Evolutionary conservation across 23 tunicate species (phyloP).

Genomic region (Oikopleura dioica): DNA sequence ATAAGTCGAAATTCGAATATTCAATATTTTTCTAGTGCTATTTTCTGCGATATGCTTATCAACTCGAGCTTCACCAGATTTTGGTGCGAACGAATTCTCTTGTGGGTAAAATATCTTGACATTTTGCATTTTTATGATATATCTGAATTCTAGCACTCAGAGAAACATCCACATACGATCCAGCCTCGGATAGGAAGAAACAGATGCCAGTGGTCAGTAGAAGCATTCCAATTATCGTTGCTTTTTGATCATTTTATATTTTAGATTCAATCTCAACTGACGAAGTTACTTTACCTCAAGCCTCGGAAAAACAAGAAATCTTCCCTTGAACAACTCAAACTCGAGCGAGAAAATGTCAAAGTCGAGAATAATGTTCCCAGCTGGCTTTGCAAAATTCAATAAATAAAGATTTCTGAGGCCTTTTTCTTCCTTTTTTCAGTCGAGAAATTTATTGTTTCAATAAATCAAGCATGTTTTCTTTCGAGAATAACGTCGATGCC

Average conservation of each 20-base stretch:
- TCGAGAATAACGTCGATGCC: conserved; percentile 22
- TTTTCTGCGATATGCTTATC: not conserved
- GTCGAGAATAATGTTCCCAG: not conserved
- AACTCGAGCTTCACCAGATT: not conserved
- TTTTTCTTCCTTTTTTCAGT: no score
- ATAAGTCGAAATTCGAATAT: not conserved
- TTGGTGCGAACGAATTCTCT: not conserved
- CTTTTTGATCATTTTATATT: no score
- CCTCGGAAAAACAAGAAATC: not conserved
- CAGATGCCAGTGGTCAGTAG: no score
- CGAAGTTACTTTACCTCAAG: not conserved
- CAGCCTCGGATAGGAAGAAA: not conserved
- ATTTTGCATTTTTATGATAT: no score
- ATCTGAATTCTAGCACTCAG: no score
- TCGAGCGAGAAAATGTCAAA: not conserved
- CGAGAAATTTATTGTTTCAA: no score
- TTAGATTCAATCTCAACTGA: not conserved
- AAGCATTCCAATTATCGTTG: no score
- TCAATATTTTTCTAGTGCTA: not conserved
- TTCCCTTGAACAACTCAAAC: not conserved
- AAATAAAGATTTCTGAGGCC: no score
- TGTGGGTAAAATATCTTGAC: no score
- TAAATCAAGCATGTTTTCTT: no score
- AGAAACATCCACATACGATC: not conserved
- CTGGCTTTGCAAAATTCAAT: not conserved